Conservation (phyloP, 2,113 vertebrate genomes). For the Sterrhoptilus dennistouni region DNA sequence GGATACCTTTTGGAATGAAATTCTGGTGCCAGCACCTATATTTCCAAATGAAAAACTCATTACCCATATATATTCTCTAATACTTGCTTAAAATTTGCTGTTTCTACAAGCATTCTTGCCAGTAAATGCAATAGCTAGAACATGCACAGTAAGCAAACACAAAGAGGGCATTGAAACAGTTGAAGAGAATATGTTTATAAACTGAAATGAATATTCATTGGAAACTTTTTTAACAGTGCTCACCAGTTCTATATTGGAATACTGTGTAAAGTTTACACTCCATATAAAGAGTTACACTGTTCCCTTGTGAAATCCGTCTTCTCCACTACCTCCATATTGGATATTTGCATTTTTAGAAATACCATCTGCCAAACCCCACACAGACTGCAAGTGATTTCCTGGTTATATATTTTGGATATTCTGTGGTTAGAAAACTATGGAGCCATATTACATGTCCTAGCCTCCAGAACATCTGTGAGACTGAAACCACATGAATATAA, state of each 20-base stretch:
- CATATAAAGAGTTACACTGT: slow-evolving; percentile 70
- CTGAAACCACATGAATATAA: slow-evolving; percentile 44
- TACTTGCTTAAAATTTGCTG: slow-evolving; percentile 51
- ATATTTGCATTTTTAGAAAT: slow-evolving; percentile 72
- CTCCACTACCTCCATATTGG: slow-evolving; percentile 64
- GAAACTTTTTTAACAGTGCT: slow-evolving; percentile 67
- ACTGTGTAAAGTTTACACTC: slow-evolving; percentile 69
- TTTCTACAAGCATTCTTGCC: slow-evolving; percentile 24
- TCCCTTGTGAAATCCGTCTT: slow-evolving; percentile 63
- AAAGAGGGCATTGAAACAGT: slow-evolving; percentile 67
- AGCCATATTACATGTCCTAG: slow-evolving; percentile 62
- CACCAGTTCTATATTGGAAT: slow-evolving; percentile 68
- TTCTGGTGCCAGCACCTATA: background rate
- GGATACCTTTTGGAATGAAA: background rate
- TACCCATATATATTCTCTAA: slow-evolving; percentile 17
- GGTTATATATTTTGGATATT: slow-evolving; percentile 70
- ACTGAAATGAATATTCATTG: slow-evolving; percentile 69
- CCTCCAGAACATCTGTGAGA: slow-evolving; percentile 66
- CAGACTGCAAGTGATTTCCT: slow-evolving; percentile 68
- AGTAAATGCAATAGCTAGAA: slow-evolving; percentile 57
- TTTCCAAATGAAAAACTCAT: slow-evolving; percentile 29
- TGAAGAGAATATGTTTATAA: slow-evolving; percentile 70
- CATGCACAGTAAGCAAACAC: slow-evolving; percentile 69
- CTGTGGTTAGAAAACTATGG: slow-evolving; percentile 69
- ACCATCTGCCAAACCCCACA: slow-evolving; percentile 67